These are phyloP conservation scores for Astropecten irregularis DNA, from an alignment of 53 echinoderm and acorn worm genomes.

Conservation along the genomic window DNA sequence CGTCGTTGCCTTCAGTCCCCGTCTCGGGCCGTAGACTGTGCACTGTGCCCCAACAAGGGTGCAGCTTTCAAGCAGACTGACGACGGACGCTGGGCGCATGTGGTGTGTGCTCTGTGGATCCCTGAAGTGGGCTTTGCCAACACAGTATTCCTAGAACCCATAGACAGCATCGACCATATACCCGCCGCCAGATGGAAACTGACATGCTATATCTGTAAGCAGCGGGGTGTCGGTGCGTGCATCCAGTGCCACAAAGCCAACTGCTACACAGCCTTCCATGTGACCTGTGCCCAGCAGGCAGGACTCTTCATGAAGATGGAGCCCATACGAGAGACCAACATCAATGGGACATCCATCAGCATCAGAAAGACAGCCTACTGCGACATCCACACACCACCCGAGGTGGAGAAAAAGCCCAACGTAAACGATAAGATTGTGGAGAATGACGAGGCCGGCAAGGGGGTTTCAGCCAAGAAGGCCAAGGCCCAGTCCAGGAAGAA, in stretches of 20 bases:
- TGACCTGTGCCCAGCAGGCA: constrained; percentile 98
- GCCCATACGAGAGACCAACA: constrained; percentile 88
- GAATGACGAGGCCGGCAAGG: constrained; percentile 70
- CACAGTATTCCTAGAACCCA: constrained; percentile 99
- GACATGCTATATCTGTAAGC: constrained; percentile 97
- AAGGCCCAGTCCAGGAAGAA: constrained; percentile 98
- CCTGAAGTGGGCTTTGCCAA: constrained; percentile 99
- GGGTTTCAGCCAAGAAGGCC: constrained; percentile 87
- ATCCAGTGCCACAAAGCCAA: constrained; percentile 99
- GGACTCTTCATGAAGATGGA: constrained; percentile 99
- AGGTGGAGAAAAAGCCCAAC: constrained; percentile 89
- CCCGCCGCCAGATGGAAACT: constrained; percentile 99
- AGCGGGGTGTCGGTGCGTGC: constrained; percentile 95
- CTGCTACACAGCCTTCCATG: constrained; percentile 99
- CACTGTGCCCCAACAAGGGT: constrained; percentile 97
- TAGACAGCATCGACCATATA: constrained; percentile 97
- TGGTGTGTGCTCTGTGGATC: constrained; percentile 98
- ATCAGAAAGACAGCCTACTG: constrained; percentile 97
- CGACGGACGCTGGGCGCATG: constrained; percentile 97
- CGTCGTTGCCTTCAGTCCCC: constrained; percentile 97
- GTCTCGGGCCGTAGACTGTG: constrained; percentile 96
- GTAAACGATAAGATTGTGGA: constrained; percentile 62
- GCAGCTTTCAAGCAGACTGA: constrained; percentile 98
- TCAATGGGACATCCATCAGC: constrained; percentile 96
- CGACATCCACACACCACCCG: constrained; percentile 97